Conservation (phyloP, 1,140 invertebrate genomes). For the Drosophila triauraria region DNA sequence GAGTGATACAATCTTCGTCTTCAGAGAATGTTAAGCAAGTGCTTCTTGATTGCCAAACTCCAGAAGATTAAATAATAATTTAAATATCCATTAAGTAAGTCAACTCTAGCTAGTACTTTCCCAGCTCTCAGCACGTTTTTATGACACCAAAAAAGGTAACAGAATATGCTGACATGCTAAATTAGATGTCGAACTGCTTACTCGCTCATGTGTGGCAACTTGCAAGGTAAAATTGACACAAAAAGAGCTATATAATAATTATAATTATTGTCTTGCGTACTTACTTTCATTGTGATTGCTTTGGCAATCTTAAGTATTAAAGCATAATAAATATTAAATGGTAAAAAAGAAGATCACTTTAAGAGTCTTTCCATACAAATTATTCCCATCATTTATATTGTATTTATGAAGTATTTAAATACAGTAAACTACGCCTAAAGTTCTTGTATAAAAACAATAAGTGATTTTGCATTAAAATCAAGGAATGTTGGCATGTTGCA, state of each 20-base stretch:
- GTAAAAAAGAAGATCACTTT: not conserved
- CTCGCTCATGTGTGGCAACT: no score
- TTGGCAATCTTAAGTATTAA: not conserved
- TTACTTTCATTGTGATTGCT: not conserved
- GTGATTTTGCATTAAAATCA: no score
- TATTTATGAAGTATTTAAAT: not conserved
- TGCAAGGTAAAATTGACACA: not conserved
- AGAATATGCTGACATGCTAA: not conserved
- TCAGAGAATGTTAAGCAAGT: not conserved
- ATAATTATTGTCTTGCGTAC: not conserved
- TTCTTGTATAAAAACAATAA: no score
- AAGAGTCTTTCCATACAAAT: no score
- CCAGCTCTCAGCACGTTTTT: not conserved
- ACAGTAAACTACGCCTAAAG: not conserved
- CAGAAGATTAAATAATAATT: no score
- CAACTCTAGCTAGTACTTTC: not conserved
- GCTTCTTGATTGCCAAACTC: no score
- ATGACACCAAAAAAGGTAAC: not conserved
- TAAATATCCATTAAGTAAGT: no score
- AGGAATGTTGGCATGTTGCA: no score
- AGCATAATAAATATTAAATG: not conserved
- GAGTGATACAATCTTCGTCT: no score
- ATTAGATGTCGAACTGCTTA: constrained; percentile 10
- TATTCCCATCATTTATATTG: not conserved
- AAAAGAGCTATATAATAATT: not conserved